Evolutionary conservation across 2,888 invertebrate species (phyloP).

Genomic region (Leptothorax acervorum): DNA sequence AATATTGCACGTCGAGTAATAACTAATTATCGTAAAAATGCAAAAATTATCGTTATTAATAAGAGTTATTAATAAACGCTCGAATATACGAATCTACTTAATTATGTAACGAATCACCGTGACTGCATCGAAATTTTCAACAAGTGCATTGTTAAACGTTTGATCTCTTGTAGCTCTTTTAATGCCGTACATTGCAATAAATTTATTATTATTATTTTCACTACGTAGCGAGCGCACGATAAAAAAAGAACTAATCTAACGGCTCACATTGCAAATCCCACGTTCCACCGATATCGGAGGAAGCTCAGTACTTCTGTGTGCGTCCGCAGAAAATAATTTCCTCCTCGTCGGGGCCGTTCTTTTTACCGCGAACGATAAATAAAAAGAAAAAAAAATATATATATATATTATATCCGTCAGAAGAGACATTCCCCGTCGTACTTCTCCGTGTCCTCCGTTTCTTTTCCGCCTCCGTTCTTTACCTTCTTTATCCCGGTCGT

Average conservation of each 20-base stretch:
- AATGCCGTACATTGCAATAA: background rate
- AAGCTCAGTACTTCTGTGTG: background rate
- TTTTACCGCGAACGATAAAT: background rate
- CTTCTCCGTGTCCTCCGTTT: background rate
- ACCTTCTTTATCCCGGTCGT: background rate
- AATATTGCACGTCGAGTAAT: no score
- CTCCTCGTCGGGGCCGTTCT: background rate
- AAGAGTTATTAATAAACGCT: background rate
- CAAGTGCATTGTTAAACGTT: no score
- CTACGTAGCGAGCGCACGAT: background rate
- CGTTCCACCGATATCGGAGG: background rate
- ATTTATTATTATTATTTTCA: background rate
- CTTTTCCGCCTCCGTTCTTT: background rate
- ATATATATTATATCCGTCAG: background rate
- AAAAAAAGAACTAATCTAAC: background rate
- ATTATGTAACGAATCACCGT: background rate
- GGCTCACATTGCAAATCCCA: background rate
- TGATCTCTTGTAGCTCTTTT: background rate
- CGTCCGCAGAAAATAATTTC: constrained; percentile 20
- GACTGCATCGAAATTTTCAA: background rate
- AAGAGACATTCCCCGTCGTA: background rate
- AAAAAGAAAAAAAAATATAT: background rate
- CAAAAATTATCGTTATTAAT: no score
- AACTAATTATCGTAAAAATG: background rate
- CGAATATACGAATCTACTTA: no score